Conservation (phyloP, 2,113 vertebrate genomes). For the Oreocharis arfaki region DNA sequence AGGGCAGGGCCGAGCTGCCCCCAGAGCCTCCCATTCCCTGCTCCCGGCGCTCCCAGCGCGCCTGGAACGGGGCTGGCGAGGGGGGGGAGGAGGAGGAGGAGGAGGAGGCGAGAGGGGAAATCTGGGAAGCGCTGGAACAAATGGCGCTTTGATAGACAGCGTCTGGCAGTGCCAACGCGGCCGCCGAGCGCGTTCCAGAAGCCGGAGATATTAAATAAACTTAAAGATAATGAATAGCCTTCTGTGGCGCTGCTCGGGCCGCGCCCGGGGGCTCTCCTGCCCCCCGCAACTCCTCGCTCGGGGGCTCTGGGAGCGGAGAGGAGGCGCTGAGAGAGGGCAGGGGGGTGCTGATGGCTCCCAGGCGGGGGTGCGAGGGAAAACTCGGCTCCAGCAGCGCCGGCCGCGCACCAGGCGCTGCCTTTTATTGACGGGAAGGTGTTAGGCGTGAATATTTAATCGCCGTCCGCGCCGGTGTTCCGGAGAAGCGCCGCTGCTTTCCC, state of each 20-base stretch:
- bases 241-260: conserved; percentile 59
- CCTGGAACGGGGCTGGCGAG: not conserved
- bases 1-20: not conserved
- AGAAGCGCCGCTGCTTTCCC: not conserved
- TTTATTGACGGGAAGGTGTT: not conserved
- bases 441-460: not conserved
- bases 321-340: not conserved
- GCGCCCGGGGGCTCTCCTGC: not conserved
- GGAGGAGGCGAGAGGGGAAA: not conserved
- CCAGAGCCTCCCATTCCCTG: not conserved
- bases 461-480: not conserved
- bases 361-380: not conserved
- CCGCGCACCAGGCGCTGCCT: not conserved
- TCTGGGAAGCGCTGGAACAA: conserved; percentile 52
- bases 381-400: not conserved
- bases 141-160: conserved; percentile 54
- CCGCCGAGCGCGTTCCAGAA: conserved; percentile 57
- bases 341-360: not conserved
- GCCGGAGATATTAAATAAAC: conserved; percentile 73
- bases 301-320: not conserved
- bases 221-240: conserved; percentile 67
- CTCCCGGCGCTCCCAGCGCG: not conserved
- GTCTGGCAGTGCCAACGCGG: conserved; percentile 57
- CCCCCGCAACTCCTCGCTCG: not conserved
- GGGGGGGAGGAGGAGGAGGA: not conserved